Evolutionary conservation across 1,140 invertebrate genomes (phyloP).

Genomic region (Hetaerina americana): DNA sequence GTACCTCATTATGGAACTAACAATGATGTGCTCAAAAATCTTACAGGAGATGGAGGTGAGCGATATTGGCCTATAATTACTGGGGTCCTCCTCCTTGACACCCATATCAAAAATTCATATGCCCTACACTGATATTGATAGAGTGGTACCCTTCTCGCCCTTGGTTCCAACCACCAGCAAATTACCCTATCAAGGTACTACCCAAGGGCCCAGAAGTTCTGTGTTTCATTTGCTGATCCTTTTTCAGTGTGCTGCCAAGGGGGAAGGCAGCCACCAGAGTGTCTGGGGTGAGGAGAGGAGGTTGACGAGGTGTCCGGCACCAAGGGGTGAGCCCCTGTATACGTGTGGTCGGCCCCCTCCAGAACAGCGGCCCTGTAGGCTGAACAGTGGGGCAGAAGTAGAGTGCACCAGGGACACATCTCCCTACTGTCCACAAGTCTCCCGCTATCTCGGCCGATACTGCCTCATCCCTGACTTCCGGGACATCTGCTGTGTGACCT

Average conservation of each 20-base stretch:
- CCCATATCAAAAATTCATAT: too few relatives aligned
- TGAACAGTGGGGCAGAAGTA: slow-evolving; percentile 14
- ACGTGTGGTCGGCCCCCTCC: slow-evolving; percentile 30
- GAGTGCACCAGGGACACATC: slow-evolving; percentile 31
- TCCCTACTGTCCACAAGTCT: slow-evolving; percentile 28
- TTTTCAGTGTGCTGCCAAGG: background rate
- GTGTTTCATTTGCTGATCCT: background rate
- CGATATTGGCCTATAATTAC: too few relatives aligned
- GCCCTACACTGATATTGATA: too few relatives aligned
- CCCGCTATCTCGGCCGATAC: slow-evolving; percentile 32
- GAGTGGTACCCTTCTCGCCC: too few relatives aligned
- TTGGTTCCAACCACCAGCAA: too few relatives aligned
- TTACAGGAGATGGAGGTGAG: too few relatives aligned
- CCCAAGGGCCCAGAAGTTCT: background rate
- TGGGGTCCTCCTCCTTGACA: too few relatives aligned
- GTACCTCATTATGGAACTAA: too few relatives aligned
- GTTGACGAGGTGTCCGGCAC: slow-evolving; percentile 29
- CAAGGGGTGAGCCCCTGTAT: slow-evolving; percentile 32
- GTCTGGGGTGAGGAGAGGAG: slow-evolving; percentile 28
- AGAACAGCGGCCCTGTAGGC: slow-evolving; percentile 27
- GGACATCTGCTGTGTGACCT: slow-evolving; percentile 39
- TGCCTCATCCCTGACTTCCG: slow-evolving; percentile 39
- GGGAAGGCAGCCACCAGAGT: background rate
- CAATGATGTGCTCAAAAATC: too few relatives aligned
- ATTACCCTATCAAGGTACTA: too few relatives aligned